Conservation (phyloP, 2,113 vertebrate genomes). For the Sinocyclocheilus maitianheensis region DNA sequence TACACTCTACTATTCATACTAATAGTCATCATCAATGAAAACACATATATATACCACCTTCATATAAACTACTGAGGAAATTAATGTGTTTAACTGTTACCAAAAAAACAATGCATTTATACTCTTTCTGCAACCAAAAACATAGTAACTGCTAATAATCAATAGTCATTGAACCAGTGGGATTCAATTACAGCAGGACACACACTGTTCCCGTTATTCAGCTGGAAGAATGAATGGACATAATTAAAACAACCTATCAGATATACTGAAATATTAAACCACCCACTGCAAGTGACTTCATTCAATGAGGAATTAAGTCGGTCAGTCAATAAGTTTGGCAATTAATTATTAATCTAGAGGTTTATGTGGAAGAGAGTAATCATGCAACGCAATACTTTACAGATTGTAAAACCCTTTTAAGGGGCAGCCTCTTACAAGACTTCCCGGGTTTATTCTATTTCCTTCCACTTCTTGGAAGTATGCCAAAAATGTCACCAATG, state of each 20-base stretch:
- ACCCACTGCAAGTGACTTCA: not conserved
- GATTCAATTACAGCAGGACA: not conserved
- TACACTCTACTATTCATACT: not conserved
- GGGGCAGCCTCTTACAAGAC: not conserved
- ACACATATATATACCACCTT: not conserved
- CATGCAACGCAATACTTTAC: slow-evolving; percentile 7
- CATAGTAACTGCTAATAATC: not conserved
- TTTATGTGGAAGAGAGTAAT: not conserved
- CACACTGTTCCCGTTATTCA: not conserved
- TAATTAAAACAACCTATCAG: not conserved
- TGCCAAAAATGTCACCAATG: not conserved
- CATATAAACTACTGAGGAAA: not conserved
- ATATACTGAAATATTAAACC: slow-evolving; percentile 22
- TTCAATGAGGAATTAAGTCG: not conserved
- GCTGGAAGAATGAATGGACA: slow-evolving; percentile 14
- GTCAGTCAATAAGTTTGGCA: not conserved
- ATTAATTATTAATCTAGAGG: not conserved
- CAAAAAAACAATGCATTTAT: not conserved
- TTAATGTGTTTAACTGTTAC: not conserved
- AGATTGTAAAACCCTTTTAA: slow-evolving; percentile 10
- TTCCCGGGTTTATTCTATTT: slow-evolving; percentile 2
- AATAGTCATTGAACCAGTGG: not conserved
- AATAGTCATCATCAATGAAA: not conserved
- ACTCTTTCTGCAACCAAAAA: not conserved
- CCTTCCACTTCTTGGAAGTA: not conserved